Percentiles rank a stretch among this genome's conserved stretches.
These are phyloP conservation scores for Heliconius aoede DNA, from an alignment of 2,888 invertebrate genomes.

Conservation along the genomic window DNA sequence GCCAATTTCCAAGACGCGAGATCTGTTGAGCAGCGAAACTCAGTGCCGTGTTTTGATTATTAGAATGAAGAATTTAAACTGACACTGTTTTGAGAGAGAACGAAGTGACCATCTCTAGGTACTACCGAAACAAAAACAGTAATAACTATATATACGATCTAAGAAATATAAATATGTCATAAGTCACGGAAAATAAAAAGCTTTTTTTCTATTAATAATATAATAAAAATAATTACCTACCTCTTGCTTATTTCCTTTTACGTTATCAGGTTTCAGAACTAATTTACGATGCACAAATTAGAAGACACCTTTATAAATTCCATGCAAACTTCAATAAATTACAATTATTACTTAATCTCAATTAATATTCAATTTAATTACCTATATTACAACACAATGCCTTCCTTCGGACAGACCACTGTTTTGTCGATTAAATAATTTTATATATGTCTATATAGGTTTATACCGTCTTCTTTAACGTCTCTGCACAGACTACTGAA, in stretches of 20 bases:
- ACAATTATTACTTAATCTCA: neutral
- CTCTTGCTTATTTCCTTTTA: neutral
- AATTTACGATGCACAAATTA: conserved; percentile 31
- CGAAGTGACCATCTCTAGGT: too few species aligned
- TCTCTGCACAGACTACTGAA: conserved; percentile 39
- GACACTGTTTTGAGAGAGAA: too few species aligned
- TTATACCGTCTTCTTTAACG: neutral
- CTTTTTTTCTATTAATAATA: neutral
- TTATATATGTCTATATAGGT: conserved; percentile 25
- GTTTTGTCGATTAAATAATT: conserved; percentile 17
- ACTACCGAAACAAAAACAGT: too few species aligned
- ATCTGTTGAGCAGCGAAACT: too few species aligned
- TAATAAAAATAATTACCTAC: neutral
- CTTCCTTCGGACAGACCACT: conserved; percentile 15
- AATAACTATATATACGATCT: too few species aligned
- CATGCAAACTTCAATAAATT: neutral
- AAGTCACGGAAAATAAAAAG: neutral
- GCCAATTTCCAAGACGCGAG: too few species aligned
- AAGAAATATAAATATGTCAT: too few species aligned
- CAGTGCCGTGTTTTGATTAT: too few species aligned
- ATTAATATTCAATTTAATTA: neutral
- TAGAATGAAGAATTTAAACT: too few species aligned
- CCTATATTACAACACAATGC: neutral
- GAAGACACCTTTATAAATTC: conserved; percentile 16
- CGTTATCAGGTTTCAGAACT: conserved; percentile 15